Evolutionary conservation across 2,888 invertebrate genomes (phyloP).

Genomic region (Heliconius ismenius): DNA sequence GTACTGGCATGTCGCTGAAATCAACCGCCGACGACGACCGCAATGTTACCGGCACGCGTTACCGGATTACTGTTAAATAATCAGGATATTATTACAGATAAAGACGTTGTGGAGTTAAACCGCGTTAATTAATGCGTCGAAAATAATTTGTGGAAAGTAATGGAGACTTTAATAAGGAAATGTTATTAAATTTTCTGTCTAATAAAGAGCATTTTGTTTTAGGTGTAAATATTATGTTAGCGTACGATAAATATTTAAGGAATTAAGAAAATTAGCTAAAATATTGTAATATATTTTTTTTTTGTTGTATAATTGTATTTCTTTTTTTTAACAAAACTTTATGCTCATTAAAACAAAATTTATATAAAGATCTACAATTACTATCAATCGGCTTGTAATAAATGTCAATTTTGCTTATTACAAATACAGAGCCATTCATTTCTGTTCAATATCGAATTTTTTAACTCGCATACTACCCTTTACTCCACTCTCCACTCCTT

Average conservation of each 20-base stretch:
- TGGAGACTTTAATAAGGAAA: slow-evolving; percentile 5
- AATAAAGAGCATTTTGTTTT: slow-evolving; percentile 8
- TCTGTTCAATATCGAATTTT: neutral
- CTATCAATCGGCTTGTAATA: neutral
- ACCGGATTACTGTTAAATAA: slow-evolving; percentile 30
- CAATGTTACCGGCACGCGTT: slow-evolving; percentile 39
- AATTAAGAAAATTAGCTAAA: neutral
- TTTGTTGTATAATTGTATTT: neutral
- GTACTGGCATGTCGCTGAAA: slow-evolving; percentile 38
- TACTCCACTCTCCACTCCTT: neutral
- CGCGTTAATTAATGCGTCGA: slow-evolving; percentile 20
- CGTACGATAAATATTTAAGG: neutral
- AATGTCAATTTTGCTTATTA: neutral
- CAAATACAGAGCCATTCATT: neutral
- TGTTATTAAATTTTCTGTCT: slow-evolving; percentile 4
- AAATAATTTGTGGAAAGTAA: slow-evolving; percentile 23
- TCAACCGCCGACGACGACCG: slow-evolving; percentile 43
- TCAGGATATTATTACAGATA: slow-evolving; percentile 24
- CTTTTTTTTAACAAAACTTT: neutral
- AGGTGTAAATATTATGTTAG: neutral
- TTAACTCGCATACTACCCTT: neutral
- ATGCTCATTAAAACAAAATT: neutral
- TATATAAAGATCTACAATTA: too few relatives aligned
- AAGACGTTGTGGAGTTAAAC: slow-evolving; percentile 17
- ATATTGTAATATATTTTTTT: neutral